Evolutionary conservation across 2,797 vertebrate species (phyloP).

Genomic region (Distichodus sexfasciatus): DNA sequence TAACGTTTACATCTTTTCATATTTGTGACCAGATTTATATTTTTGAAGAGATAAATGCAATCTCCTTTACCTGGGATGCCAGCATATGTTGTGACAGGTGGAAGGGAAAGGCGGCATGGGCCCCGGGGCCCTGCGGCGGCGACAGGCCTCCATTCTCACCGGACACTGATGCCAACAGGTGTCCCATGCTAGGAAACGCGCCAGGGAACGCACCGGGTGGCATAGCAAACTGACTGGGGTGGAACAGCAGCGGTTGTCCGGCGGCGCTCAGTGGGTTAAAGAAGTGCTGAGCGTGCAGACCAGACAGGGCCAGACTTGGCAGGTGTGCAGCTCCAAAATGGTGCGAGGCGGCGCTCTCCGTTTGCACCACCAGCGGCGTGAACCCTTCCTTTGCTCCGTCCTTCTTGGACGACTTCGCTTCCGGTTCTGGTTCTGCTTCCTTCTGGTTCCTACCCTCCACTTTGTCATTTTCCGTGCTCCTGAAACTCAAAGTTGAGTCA

Average conservation of each 20-base stretch:
- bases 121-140: conserved; percentile 74
- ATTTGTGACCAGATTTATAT: too few relatives aligned
- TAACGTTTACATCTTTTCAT: too few relatives aligned
- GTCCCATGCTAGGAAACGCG: conserved; percentile 78
- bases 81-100: conserved; percentile 86
- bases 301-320: conserved; percentile 79
- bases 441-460: conserved; percentile 63
- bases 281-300: conserved; percentile 77
- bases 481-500: conserved; percentile 56
- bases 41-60: neutral
- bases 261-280: conserved; percentile 74
- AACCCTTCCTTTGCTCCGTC: conserved; percentile 70
- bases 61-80: conserved; percentile 83
- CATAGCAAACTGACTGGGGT: conserved; percentile 81
- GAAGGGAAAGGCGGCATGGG: conserved; percentile 79
- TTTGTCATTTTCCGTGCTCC: conserved; percentile 76
- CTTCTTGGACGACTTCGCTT: conserved; percentile 58
- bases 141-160: conserved; percentile 75
- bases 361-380: conserved; percentile 72
- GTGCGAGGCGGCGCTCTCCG: conserved; percentile 67
- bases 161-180: conserved; percentile 80
- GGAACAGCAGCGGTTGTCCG: conserved; percentile 79
- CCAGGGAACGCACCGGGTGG: conserved; percentile 75
- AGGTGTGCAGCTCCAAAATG: conserved; percentile 68
- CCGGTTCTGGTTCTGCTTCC: conserved; percentile 60